A percentile compares a stretch with the other conserved stretches of the same genome.
phyloP scores from a whole-genome alignment of 2,113 vertebrate genomes.

The Onychorhynchus coronatus region DNA sequence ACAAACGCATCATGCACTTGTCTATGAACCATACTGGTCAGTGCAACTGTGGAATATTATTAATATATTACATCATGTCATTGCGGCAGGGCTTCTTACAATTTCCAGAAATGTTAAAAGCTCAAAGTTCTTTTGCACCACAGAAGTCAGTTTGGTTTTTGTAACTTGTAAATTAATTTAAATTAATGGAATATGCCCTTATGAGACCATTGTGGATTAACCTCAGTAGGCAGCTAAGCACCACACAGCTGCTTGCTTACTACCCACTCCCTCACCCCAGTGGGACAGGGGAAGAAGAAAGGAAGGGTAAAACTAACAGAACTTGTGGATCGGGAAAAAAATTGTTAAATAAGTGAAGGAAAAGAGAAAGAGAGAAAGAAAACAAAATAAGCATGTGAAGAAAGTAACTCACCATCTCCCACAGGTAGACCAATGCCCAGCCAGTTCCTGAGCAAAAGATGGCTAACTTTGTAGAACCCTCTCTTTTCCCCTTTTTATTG shows the following conservation, averaged over 20 bases:
- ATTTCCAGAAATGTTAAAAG: background rate
- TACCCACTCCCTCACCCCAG: too few relatives aligned
- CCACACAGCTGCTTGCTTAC: background rate
- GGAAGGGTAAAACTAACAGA: background rate
- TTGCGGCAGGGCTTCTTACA: background rate
- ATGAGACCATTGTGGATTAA: background rate
- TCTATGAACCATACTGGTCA: background rate
- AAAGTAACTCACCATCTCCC: background rate
- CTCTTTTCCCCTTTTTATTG: background rate
- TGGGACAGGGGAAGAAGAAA: background rate
- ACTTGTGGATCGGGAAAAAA: background rate
- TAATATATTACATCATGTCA: background rate
- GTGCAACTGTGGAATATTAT: background rate
- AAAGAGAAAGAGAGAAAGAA: background rate
- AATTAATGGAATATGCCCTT: background rate
- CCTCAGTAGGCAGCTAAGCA: background rate
- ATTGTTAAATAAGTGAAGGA: background rate
- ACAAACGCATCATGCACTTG: background rate
- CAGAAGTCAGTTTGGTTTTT: background rate
- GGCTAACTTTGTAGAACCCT: background rate
- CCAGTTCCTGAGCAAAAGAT: background rate
- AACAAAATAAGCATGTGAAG: background rate
- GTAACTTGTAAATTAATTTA: background rate
- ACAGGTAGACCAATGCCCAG: background rate
- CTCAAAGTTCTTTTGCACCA: background rate